A percentile compares a stretch with the other conserved stretches of the same genome.
These are phyloP conservation scores for Pseudococcus viburni DNA, from an alignment of 2,888 invertebrate genomes.

Conservation along the genomic window DNA sequence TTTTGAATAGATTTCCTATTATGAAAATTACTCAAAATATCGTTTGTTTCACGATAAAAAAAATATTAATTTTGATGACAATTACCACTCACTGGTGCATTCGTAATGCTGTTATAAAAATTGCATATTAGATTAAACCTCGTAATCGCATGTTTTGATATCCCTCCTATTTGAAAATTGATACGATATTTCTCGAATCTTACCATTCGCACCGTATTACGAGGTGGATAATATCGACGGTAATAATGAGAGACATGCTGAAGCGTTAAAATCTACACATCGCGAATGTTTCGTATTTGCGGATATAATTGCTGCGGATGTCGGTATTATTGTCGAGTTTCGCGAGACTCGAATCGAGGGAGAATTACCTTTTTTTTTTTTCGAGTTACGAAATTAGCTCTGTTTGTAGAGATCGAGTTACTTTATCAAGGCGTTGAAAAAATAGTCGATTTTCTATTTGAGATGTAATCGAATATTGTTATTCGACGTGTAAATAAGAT, in stretches of 20 bases:
- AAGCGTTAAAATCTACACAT: not conserved
- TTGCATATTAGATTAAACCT: not conserved
- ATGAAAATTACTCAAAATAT: not conserved
- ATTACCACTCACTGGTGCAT: not conserved
- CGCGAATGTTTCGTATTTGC: not conserved
- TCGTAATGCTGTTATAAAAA: not conserved
- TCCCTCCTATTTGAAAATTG: not conserved
- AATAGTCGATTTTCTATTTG: not conserved
- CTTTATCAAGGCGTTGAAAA: not conserved
- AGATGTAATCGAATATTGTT: not conserved
- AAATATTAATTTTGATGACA: not conserved
- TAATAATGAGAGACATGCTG: not conserved
- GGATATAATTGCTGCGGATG: not conserved
- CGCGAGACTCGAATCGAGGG: not conserved
- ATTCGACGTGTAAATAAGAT: not conserved
- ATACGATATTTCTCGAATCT: not conserved
- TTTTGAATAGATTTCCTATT: too few relatives aligned
- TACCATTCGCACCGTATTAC: not conserved
- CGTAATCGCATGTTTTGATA: not conserved
- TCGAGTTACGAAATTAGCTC: not conserved
- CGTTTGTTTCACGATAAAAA: not conserved
- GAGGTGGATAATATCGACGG: not conserved
- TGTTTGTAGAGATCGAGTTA: not conserved
- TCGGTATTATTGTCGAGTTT: not conserved
- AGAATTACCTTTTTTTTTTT: not conserved